These are phyloP conservation scores for Acrocephalus scirpaceus DNA, from an alignment of 2,797 vertebrate genomes.

Conservation along the genomic window DNA sequence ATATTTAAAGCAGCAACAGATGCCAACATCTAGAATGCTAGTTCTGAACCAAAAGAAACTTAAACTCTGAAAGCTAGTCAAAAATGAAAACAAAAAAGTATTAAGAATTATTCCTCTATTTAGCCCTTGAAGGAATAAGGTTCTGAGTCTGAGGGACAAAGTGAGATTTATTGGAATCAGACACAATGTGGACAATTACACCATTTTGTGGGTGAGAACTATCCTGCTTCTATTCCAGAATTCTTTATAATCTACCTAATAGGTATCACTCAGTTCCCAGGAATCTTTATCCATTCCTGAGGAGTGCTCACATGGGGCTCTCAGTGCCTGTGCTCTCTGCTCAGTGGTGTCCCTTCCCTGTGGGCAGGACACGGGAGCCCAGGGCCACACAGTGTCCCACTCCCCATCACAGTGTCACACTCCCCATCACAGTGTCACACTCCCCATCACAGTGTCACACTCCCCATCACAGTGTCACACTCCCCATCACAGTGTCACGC, in stretches of 20 bases:
- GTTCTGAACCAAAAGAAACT: neutral
- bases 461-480: too few species aligned
- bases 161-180: neutral
- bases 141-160: neutral
- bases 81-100: neutral
- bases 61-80: neutral
- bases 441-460: too few species aligned
- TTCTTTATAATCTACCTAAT: neutral
- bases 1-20: neutral
- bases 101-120: neutral
- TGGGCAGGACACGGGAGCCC: neutral
- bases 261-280: neutral
- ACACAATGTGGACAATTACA: neutral
- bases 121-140: neutral
- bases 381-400: neutral
- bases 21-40: neutral
- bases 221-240: neutral
- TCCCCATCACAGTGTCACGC: neutral
- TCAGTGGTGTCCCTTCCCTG: accelerated
- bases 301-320: accelerated
- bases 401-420: neutral
- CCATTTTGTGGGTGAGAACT: neutral
- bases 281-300: neutral
- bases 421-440: neutral
- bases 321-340: accelerated